Conservation (phyloP, 1,140 invertebrate species). For the Teleopsis dalmanni region DNA sequence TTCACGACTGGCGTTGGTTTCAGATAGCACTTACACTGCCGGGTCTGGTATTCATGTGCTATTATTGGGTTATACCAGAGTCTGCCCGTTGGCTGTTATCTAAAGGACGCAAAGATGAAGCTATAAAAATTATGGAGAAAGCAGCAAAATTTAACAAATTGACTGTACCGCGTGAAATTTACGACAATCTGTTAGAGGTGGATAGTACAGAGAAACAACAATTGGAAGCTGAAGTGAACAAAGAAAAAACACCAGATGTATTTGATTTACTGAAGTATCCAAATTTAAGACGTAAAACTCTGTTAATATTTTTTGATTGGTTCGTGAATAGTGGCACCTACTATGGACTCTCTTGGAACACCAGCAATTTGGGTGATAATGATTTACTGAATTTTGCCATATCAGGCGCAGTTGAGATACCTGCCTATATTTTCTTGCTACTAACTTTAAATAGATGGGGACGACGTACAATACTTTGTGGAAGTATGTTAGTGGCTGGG, state of each 20-base stretch:
- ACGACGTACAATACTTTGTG: constrained; percentile 59
- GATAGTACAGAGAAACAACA: constrained; percentile 25
- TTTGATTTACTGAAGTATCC: constrained; percentile 65
- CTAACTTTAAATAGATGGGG: constrained; percentile 66
- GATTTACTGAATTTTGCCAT: constrained; percentile 70
- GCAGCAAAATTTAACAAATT: constrained; percentile 63
- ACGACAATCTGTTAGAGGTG: constrained; percentile 49
- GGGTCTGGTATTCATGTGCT: constrained; percentile 61
- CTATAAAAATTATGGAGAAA: constrained; percentile 58
- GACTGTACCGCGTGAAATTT: constrained; percentile 49
- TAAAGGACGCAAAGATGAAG: constrained; percentile 64
- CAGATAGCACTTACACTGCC: constrained; percentile 65
- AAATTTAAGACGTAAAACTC: constrained; percentile 60
- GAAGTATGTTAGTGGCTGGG: constrained; percentile 63
- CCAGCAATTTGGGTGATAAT: constrained; percentile 64
- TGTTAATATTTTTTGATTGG: constrained; percentile 74
- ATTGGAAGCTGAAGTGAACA: constrained; percentile 35
- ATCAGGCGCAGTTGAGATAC: constrained; percentile 68
- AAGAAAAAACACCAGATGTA: constrained; percentile 31
- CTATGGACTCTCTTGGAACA: constrained; percentile 75
- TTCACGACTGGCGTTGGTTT: constrained; percentile 66
- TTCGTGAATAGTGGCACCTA: constrained; percentile 72
- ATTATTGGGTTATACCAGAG: constrained; percentile 82
- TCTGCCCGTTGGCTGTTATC: constrained; percentile 73
- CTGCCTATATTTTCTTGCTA: constrained; percentile 63